These are phyloP conservation scores for Drosophila greeni DNA, from an alignment of 2,888 invertebrate species.

Conservation along the genomic window DNA sequence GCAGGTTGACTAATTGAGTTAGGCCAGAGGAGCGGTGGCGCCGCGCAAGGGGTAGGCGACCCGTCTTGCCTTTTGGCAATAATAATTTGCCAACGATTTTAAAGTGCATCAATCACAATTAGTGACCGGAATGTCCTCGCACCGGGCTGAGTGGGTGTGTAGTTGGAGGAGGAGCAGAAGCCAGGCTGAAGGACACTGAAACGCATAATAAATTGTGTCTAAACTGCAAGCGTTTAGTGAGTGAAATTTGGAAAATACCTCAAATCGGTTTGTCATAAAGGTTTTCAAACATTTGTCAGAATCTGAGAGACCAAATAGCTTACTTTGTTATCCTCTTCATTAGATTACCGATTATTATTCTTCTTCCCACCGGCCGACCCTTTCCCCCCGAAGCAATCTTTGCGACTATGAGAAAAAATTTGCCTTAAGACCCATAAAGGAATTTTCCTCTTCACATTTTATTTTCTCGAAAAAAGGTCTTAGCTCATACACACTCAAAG, in stretches of 20 bases:
- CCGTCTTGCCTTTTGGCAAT: conserved; percentile 52
- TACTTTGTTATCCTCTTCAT: conserved; percentile 47
- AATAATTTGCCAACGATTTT: conserved; percentile 72
- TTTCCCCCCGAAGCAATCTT: conserved; percentile 40
- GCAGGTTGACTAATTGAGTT: conserved; percentile 70
- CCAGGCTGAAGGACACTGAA: conserved; percentile 25
- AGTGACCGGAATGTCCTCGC: conserved; percentile 56
- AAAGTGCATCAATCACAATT: conserved; percentile 73
- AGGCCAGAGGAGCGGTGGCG: conserved; percentile 40
- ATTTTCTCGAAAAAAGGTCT: conserved; percentile 51
- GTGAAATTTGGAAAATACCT: conserved; percentile 13
- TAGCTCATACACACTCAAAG: conserved; percentile 27
- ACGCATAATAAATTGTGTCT: conserved; percentile 41
- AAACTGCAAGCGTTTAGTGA: conserved; percentile 32
- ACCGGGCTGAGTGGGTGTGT: conserved; percentile 13
- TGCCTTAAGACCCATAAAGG: conserved; percentile 64
- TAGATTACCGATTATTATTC: conserved; percentile 42
- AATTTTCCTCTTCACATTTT: conserved; percentile 36
- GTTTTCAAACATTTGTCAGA: neutral
- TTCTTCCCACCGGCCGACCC: neutral
- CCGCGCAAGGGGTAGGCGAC: conserved; percentile 20
- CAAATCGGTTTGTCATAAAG: conserved; percentile 2
- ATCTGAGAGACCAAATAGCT: conserved; percentile 3
- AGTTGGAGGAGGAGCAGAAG: conserved; percentile 8
- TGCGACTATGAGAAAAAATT: conserved; percentile 46